Evolutionary conservation across 1,140 invertebrate species (phyloP).

Genomic region (Adoxophyes honmai): DNA sequence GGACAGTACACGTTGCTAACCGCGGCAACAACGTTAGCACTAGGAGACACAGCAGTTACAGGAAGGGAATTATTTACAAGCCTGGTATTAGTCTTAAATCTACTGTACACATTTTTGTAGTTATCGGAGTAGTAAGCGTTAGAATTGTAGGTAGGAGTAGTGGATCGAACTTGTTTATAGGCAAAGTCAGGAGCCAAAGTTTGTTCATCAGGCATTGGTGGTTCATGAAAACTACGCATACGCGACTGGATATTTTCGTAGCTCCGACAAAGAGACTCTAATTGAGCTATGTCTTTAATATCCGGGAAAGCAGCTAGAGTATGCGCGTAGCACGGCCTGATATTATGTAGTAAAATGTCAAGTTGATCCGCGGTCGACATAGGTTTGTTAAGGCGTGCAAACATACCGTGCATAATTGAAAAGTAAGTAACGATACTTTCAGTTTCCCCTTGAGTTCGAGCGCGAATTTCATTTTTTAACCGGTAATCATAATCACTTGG

Average conservation of each 20-base stretch:
- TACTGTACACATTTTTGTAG: too few species aligned
- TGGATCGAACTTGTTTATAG: background rate
- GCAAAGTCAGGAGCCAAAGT: background rate
- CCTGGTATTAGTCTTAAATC: background rate
- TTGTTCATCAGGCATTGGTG: background rate
- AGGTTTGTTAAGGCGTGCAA: background rate
- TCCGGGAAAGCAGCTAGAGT: background rate
- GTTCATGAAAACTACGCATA: background rate
- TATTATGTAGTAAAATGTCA: background rate
- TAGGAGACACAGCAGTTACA: too few species aligned
- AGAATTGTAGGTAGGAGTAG: background rate
- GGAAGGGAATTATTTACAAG: too few species aligned
- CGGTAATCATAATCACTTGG: background rate
- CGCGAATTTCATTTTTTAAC: background rate
- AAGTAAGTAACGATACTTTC: background rate
- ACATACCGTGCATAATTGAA: background rate
- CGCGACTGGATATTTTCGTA: conserved; percentile 1
- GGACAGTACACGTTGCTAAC: background rate
- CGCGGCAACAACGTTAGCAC: too few species aligned
- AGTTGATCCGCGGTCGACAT: background rate
- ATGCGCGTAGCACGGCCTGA: background rate
- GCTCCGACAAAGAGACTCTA: background rate
- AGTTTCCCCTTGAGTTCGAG: background rate
- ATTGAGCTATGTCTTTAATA: background rate
- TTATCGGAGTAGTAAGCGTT: too few species aligned